Percentiles rank a stretch among this genome's conserved stretches.
These are phyloP conservation scores for Chionoecetes opilio DNA, from an alignment of 1,140 invertebrate genomes.

Conservation along the genomic window DNA sequence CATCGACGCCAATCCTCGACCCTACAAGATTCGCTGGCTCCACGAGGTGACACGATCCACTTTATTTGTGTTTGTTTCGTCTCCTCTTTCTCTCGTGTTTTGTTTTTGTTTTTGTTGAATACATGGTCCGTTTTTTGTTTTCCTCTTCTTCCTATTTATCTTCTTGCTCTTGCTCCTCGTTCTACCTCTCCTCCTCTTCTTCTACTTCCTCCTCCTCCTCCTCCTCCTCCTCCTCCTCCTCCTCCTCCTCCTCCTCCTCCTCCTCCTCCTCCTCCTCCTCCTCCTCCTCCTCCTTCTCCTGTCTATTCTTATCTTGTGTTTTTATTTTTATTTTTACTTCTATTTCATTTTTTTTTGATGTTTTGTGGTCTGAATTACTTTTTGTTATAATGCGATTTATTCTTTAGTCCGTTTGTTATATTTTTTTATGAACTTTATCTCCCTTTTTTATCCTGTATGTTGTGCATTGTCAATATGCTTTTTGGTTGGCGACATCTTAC, in stretches of 20 bases:
- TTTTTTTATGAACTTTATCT: too few species aligned
- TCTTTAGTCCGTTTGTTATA: too few species aligned
- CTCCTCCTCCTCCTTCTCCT: too few species aligned
- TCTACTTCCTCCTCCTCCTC: background rate
- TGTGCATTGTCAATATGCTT: too few species aligned
- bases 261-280: background rate
- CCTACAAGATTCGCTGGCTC: conserved; percentile 91
- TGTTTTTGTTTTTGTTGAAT: background rate
- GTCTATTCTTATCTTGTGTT: too few species aligned
- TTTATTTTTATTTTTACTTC: too few species aligned
- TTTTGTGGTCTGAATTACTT: too few species aligned
- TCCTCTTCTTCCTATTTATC: background rate
- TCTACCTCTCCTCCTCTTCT: background rate
- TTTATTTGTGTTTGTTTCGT: background rate
- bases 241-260: background rate
- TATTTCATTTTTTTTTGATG: too few species aligned
- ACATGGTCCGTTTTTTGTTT: background rate
- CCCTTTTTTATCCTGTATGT: too few species aligned
- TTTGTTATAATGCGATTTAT: too few species aligned
- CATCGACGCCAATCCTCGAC: conserved; percentile 91
- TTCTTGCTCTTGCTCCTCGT: background rate
- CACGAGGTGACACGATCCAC: conserved; percentile 89
- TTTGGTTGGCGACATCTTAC: too few species aligned
- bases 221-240: background rate
- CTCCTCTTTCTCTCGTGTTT: background rate